Evolutionary conservation across 2,113 vertebrate species (phyloP), one percentile per base, ranked within the genome.

Genomic region (Urocynchramus pylzowi): DNA sequence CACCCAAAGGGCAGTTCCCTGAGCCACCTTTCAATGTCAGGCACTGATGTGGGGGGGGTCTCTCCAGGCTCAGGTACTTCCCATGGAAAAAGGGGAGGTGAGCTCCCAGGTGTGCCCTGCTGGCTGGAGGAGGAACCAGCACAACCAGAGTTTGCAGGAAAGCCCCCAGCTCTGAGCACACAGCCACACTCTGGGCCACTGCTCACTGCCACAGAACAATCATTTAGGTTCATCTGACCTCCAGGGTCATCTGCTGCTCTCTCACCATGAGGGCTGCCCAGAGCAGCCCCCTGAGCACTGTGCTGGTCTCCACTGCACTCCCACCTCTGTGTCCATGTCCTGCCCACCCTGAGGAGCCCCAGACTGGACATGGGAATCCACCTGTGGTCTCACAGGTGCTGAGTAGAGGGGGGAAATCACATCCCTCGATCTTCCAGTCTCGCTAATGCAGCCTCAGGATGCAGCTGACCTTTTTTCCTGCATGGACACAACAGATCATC

Each of bases 151-250:
- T 21, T 8, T 49, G 57, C 21, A 73, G 77, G 4, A 16, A 39
- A 84, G 6, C 8, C 42, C 47, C 64, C 70, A 30, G 7, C 39
- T 4, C 69, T 41, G 50, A 44, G 45, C 33, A 31, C 76, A 44
- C 30, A 45, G 81, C 47, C 52, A 7, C 41, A 1, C 39, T 4
- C 53, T 18, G 53, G 35, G 44, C 63, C n/a, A 2, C n/a, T 41
- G 22, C 64, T 18, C 44, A 1, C 64, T 6, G 31, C 12, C 39
- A 35, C 11, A 77, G 63, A 27, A 21, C 45, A 30, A 24, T 3
- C 1, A 15, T 6, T 53, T 0, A 3, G 41, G 44, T 5, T 37
- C 24, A 35, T 20, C 16, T 74, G 24, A 35, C 19, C 53, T 21
- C 33, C 83, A 73, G 63, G 59, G 13, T 30, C 47, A 30, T 33